phyloP scores from a whole-genome alignment of 2,113 vertebrate genomes.

The Ophiodon elongatus region DNA sequence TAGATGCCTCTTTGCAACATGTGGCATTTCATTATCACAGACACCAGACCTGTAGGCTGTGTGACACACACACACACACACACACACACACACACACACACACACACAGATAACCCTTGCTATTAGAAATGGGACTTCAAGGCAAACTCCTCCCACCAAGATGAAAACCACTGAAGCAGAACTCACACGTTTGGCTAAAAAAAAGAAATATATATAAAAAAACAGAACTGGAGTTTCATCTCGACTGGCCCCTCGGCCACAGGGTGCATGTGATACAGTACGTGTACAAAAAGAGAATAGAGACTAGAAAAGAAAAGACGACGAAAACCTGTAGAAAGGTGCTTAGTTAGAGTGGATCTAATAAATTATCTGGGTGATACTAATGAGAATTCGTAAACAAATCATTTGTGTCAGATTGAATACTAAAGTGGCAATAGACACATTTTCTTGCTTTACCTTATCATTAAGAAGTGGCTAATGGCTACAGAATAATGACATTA shows the following conservation, averaged over 20 bases:
- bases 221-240: background rate
- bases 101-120: constrained; percentile 31
- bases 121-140: constrained; percentile 44
- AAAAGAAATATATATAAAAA: constrained; percentile 4
- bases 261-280: constrained; percentile 4
- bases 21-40: constrained; percentile 68
- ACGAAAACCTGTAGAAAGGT: background rate
- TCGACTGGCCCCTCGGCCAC: background rate
- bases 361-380: background rate
- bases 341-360: background rate
- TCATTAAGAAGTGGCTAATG: background rate
- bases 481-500: background rate
- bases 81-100: constrained; percentile 3
- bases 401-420: background rate
- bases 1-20: constrained; percentile 50
- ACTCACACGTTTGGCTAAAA: background rate
- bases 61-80: constrained; percentile 13
- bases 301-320: background rate
- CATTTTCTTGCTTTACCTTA: background rate
- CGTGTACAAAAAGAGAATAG: background rate
- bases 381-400: background rate
- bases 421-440: background rate
- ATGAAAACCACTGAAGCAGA: background rate
- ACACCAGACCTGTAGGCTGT: constrained; percentile 48
- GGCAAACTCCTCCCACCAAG: constrained; percentile 19